Conservation (phyloP, 1,140 invertebrate species). For the Drosophila orosa region DNA sequence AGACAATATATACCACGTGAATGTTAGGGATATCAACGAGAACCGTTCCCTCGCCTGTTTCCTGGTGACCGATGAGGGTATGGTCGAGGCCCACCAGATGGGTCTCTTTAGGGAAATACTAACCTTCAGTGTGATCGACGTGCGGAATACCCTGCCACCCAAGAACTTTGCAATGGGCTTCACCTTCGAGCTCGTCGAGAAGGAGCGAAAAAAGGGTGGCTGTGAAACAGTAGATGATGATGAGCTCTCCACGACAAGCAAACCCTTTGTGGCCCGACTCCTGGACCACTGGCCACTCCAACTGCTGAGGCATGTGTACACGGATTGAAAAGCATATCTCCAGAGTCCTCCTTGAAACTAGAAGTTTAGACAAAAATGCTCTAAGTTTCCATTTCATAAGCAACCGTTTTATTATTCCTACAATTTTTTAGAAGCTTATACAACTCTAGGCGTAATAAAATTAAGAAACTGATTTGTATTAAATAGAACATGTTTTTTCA, state of each 20-base stretch:
- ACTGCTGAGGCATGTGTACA: neutral
- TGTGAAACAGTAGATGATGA: neutral
- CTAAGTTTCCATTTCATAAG: neutral
- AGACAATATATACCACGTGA: slow-evolving; percentile 73
- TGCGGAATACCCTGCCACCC: slow-evolving; percentile 45
- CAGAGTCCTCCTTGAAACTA: neutral
- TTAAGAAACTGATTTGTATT: neutral
- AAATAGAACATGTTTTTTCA: neutral
- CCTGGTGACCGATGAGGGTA: slow-evolving; percentile 58
- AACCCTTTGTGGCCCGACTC: neutral
- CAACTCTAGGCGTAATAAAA: neutral
- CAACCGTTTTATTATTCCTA: neutral
- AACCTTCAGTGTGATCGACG: slow-evolving; percentile 71
- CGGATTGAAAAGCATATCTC: too few species aligned
- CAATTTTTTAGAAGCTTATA: too few species aligned
- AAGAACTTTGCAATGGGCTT: slow-evolving; percentile 39
- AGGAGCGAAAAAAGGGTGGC: slow-evolving; percentile 36
- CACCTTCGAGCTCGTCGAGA: slow-evolving; percentile 54
- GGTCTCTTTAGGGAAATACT: slow-evolving; percentile 63
- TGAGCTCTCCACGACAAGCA: neutral
- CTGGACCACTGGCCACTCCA: neutral
- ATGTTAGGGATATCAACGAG: slow-evolving; percentile 46
- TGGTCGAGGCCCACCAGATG: slow-evolving; percentile 45
- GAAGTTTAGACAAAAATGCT: neutral
- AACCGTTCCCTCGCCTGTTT: slow-evolving; percentile 52